Evolutionary conservation across 2,113 vertebrate genomes (phyloP), one percentile per base, ranked within the genome.

Genomic region (Elachura formosa): DNA sequence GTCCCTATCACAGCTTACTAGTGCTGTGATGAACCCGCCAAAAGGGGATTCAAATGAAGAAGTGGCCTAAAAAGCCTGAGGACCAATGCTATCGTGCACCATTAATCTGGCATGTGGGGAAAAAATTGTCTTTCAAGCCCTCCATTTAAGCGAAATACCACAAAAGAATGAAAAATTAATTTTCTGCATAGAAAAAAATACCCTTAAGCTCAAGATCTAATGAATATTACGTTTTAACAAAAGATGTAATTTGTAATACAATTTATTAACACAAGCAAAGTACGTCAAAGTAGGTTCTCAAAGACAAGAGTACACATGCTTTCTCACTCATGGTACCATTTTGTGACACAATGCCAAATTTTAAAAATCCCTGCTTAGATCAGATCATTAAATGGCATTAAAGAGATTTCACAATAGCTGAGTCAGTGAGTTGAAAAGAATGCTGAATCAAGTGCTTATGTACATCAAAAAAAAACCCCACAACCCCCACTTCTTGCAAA

Each of bases 391-490:
- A 84, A 71, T 23, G 29, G 28, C 46, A 89, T 59, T 31, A 87
- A 87, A 72, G 68, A 84, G 64, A 89, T 75, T 89, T 77, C 73
- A 75, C 52, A 91, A 87, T 9, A 71, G 56, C 69, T 25, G 43
- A 91, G 69, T 51, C 56, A 79, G 91, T 29, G 45, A 84, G 16
- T 68, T 87, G 21, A 84, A 28, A 12, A 75, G 54, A 91, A 82
- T 29, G 36, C 20, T 72, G 61, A 87, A 91, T 84, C 78, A 95
- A 89, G 40, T 29, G 14, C 61, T 89, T 63, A 54, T 68, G 80
- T 68, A 89, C 78, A 89, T 77, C 24, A 41, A 84, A 87, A 74
- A n/a, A 79, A 75, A 69, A 1, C 0, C 12, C 6, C n/a, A 59
- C 24, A 75, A 78, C 36, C 59, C 23, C 14, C 24, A n/a, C 25